A percentile compares a stretch with the other conserved stretches of the same genome.
Evolutionary conservation across 2,797 vertebrate species (phyloP).

Genomic region (Alca torda): DNA sequence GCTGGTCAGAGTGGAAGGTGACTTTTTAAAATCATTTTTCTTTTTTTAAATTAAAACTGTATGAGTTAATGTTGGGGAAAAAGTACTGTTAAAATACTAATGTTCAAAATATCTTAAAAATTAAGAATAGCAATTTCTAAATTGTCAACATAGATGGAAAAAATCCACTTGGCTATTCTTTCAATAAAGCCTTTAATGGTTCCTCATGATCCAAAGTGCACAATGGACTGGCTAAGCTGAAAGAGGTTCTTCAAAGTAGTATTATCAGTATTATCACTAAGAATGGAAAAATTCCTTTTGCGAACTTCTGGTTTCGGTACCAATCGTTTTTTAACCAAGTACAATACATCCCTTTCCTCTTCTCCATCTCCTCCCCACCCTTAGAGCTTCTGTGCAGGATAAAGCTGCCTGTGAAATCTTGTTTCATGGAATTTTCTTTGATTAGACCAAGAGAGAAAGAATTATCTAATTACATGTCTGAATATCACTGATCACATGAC

Average conservation of each 20-base stretch:
- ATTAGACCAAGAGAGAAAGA: background rate
- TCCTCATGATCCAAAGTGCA: background rate
- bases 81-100: background rate
- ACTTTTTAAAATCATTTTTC: background rate
- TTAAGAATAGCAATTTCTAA: background rate
- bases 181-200: background rate
- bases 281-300: background rate
- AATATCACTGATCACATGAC: background rate
- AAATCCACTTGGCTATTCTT: background rate
- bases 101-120: background rate
- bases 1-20: background rate
- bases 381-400: background rate
- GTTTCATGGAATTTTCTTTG: background rate
- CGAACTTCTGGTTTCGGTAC: background rate
- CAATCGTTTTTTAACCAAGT: background rate
- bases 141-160: background rate
- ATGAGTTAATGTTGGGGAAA: background rate
- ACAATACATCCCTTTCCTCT: background rate
- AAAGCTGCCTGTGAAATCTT: background rate
- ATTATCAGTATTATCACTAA: background rate
- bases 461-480: background rate
- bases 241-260: background rate
- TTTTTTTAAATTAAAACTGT: background rate
- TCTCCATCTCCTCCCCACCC: background rate
- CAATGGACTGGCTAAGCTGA: background rate